Conservation (phyloP, 2,888 invertebrate genomes). For the Drosophila mettleri region DNA sequence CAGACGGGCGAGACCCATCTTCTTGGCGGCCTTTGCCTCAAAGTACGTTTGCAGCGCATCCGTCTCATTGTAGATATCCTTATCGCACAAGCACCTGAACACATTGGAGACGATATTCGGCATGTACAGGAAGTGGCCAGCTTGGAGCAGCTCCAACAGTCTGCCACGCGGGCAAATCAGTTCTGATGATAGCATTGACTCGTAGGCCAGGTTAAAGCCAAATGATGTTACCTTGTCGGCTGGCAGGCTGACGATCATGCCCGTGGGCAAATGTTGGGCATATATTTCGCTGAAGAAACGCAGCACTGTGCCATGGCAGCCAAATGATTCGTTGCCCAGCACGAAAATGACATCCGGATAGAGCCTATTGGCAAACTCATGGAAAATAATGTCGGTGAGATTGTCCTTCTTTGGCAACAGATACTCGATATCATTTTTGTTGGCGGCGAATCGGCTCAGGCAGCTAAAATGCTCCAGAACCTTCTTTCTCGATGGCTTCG, state of each 20-base stretch:
- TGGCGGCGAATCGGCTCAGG: background rate
- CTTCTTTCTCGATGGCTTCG: background rate
- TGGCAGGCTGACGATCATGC: background rate
- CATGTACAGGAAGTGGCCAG: background rate
- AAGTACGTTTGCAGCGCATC: background rate
- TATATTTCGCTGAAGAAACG: background rate
- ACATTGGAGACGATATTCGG: background rate
- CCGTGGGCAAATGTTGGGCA: background rate
- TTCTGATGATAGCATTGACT: background rate
- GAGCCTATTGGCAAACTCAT: background rate
- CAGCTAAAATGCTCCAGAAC: background rate
- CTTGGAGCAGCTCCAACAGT: background rate
- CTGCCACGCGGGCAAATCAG: background rate
- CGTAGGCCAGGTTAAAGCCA: background rate
- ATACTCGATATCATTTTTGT: accelerated
- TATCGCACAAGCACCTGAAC: background rate
- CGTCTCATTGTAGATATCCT: background rate
- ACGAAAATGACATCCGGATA: background rate
- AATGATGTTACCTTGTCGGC: background rate
- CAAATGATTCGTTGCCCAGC: background rate
- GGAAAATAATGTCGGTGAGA: too few species aligned
- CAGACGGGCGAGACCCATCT: conserved; percentile 1
- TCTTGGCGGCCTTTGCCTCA: background rate
- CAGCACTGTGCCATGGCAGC: background rate
- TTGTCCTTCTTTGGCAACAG: background rate